Base-by-base conservation (phyloP, 2,888 invertebrate species). In the Lithophane ornitopus region DNA sequence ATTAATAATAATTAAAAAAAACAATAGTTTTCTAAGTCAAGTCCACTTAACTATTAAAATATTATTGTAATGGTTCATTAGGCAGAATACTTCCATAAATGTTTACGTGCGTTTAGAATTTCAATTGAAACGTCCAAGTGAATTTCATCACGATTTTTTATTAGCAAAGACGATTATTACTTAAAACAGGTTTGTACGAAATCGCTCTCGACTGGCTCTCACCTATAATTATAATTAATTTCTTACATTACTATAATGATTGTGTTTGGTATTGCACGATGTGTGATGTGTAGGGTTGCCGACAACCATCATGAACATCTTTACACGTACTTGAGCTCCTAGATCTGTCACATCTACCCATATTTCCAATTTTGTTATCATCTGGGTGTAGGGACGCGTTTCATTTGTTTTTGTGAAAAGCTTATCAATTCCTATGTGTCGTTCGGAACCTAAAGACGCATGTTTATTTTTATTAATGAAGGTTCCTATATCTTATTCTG, bases 161-260 rank as follows among this genome's bases (percentile, higher is more conserved):
- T 87, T 75, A 76, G 84, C 85, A 78, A 76, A 85, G 72, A 80
- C 74, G 73, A 72, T 76, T 58, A 82, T 87, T 82, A 85, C 46
- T 72, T 74, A 67, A 76, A 88, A 86, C 87, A 85, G 75, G 84
- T 83, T 85, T 75, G 76, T 78, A 82, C 69, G 71, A 82, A 86
- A 78, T 80, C 69, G 70, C 70, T 87, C 80, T 84, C 85, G 85
- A 88, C 88, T 85, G 70, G 78, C 88, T 87, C 75, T 79, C 91
- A 89, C 91, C 87, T 91, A 90, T 92, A 93, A 94, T 94, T 94
- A 94, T 91, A 94, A 94, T 93, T 93, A 93, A 93, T 93, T 93
- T 93, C 87, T 91, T 92, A 91, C 89, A 91, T 92, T 93, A 92
- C 89, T 90, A 85, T 92, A 92, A 93, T 93, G 90, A 90, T 89